Percentiles rank a stretch among this genome's conserved stretches.
phyloP scores from a whole-genome alignment of 2,797 vertebrate genomes.

The Masticophis lateralis region DNA sequence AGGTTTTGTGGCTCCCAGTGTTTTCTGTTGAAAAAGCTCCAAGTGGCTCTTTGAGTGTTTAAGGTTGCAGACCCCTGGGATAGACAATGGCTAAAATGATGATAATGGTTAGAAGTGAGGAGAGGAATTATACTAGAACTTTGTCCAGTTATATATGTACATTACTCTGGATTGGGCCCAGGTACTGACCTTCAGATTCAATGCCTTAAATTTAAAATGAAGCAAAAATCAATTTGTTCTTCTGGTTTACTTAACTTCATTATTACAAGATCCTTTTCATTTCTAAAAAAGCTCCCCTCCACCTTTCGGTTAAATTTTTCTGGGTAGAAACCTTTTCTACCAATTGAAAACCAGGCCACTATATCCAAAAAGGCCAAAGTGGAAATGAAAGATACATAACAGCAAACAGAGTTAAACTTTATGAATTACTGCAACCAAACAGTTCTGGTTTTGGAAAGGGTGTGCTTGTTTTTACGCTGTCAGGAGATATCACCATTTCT shows the following conservation, averaged over 20 bases:
- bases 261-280: not conserved
- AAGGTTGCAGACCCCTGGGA: not conserved
- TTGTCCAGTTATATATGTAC: not conserved
- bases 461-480: not conserved
- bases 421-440: not conserved
- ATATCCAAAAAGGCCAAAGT: not conserved
- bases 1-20: too few species aligned
- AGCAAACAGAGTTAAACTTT: not conserved
- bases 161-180: not conserved
- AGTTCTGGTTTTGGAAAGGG: not conserved
- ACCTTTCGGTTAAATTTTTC: not conserved
- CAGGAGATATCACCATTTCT: slow-evolving; percentile 20
- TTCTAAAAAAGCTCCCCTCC: not conserved
- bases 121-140: not conserved
- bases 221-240: not conserved
- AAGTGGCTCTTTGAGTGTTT: too few species aligned
- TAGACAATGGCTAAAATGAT: not conserved
- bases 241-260: not conserved
- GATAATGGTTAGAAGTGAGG: not conserved
- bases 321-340: too few species aligned
- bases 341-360: not conserved
- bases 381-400: not conserved
- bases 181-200: not conserved
- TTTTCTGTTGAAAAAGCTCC: too few species aligned
- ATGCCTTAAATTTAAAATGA: not conserved